phyloP scores from a whole-genome alignment of 2,113 vertebrate genomes.

The Cercopithecus mona region DNA sequence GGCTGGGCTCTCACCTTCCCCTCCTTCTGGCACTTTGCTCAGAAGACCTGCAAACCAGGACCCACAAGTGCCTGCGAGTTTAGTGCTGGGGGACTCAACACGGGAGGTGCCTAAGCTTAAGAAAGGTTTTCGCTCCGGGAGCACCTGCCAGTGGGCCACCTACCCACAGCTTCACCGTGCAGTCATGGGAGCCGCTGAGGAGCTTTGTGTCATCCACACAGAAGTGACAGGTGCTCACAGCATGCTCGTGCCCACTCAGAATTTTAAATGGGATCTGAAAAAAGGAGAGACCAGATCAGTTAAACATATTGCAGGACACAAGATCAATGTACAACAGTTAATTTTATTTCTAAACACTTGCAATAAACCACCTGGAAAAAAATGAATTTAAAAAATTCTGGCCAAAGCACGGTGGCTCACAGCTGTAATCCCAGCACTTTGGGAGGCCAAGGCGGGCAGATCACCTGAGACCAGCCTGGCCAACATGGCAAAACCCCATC shows the following conservation, averaged over 20 bases:
- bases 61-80: too few relatives aligned
- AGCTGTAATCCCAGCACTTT: too few relatives aligned
- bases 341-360: not conserved
- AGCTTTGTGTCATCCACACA: slow-evolving; percentile 82
- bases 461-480: too few relatives aligned
- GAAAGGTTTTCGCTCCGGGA: not conserved
- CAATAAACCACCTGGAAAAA: not conserved
- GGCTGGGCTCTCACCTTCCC: not conserved
- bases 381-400: not conserved
- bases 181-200: slow-evolving; percentile 77
- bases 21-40: not conserved
- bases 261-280: slow-evolving; percentile 80
- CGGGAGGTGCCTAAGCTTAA: fast-evolving
- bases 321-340: not conserved
- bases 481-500: too few relatives aligned
- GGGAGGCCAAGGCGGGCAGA: too few relatives aligned
- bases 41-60: not conserved
- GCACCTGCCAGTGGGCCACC: not conserved
- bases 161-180: slow-evolving; percentile 81
- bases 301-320: not conserved
- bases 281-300: not conserved
- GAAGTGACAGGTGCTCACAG: slow-evolving; percentile 82
- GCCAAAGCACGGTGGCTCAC: fast-evolving
- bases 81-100: not conserved
- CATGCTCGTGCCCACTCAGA: slow-evolving; percentile 68